A percentile compares a stretch with the other conserved stretches of the same genome.
phyloP scores from a whole-genome alignment of 2,797 vertebrate species.

The Dromococcyx pavoninus region DNA sequence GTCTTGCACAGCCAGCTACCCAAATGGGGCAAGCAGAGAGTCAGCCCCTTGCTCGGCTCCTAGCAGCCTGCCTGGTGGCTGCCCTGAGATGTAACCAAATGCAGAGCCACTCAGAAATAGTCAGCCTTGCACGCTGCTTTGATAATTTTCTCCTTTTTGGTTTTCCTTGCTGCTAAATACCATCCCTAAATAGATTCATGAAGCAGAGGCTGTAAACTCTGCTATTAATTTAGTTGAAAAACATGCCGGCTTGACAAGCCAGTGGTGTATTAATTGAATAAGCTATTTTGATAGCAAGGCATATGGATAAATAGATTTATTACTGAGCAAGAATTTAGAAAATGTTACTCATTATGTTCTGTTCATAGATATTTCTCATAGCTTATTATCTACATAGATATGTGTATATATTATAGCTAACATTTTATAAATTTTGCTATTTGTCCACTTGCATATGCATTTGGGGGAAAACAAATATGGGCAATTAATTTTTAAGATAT shows the following conservation, averaged over 20 bases:
- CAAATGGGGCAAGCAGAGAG: not conserved
- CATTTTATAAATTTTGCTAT: not conserved
- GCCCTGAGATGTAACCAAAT: not conserved
- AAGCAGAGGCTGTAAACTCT: not conserved
- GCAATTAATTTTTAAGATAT: not conserved
- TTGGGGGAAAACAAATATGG: not conserved
- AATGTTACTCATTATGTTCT: not conserved
- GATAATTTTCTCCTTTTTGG: not conserved
- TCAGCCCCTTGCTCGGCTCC: not conserved
- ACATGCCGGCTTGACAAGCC: not conserved
- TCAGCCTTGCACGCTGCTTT: not conserved
- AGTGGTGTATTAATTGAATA: not conserved
- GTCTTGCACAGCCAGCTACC: not conserved
- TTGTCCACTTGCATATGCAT: not conserved
- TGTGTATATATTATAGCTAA: not conserved
- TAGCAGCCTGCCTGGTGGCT: not conserved
- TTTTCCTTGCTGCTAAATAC: not conserved
- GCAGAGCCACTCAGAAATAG: not conserved
- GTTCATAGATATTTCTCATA: not conserved
- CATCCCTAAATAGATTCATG: constrained; percentile 6
- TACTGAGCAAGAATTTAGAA: not conserved
- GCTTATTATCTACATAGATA: not conserved
- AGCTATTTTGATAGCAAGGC: not conserved
- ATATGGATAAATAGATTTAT: not conserved
- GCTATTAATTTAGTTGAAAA: not conserved